These are phyloP conservation scores for Amphibalanus amphitrite DNA, from an alignment of 1,140 invertebrate genomes.

Conservation along the genomic window DNA sequence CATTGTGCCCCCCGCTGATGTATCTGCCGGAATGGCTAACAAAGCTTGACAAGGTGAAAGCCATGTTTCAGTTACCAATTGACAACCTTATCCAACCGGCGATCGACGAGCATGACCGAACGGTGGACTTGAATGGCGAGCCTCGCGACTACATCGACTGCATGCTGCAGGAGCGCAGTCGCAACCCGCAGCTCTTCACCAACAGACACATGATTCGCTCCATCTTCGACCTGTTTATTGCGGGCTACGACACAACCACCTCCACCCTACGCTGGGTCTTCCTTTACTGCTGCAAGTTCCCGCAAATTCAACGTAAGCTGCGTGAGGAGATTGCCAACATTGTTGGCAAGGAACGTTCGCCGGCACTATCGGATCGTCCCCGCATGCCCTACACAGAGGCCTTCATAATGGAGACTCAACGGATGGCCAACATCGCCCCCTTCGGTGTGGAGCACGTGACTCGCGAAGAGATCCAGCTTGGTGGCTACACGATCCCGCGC, in stretches of 20 bases:
- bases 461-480: too few species aligned
- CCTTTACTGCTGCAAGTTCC: slow-evolving; percentile 13
- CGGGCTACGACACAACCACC: slow-evolving; percentile 14
- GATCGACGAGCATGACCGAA: background rate
- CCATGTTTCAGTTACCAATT: background rate
- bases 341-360: too few species aligned
- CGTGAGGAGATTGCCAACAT: slow-evolving; percentile 14
- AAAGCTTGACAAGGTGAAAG: background rate
- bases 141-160: too few species aligned
- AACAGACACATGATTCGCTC: slow-evolving; percentile 16
- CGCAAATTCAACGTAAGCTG: slow-evolving; percentile 12
- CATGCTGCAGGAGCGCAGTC: too few species aligned
- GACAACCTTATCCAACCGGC: background rate
- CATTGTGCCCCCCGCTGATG: background rate
- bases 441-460: background rate
- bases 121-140: too few species aligned
- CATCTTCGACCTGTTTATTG: slow-evolving; percentile 16
- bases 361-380: too few species aligned
- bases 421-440: slow-evolving; percentile 13
- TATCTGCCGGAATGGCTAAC: background rate
- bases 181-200: too few species aligned
- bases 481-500: too few species aligned
- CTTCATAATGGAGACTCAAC: too few species aligned
- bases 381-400: too few species aligned
- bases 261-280: slow-evolving; percentile 12